Base-by-base conservation (phyloP, 2,113 vertebrate genomes). In the Himantopus leucocephalus region DNA sequence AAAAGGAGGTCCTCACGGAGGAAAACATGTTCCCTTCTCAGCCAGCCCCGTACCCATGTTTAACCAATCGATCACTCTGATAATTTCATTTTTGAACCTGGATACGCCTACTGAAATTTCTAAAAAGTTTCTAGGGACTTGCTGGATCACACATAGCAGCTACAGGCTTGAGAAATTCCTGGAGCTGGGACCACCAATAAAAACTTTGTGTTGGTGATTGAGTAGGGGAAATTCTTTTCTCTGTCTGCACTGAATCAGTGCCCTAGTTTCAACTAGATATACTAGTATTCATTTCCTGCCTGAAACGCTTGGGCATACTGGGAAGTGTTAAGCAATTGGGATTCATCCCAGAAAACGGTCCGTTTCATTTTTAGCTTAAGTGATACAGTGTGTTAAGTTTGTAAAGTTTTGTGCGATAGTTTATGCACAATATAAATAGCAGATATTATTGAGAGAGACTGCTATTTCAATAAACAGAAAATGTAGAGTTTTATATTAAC, bases 231-330 rank as follows among this genome's bases (percentile, higher is more conserved):
- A 91, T 96, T 91, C 91, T 96, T 97, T 70, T 76, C 97, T 82
- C 60, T 91, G 91, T 90, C 83, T 95, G 94, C 62, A 47, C 92
- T 97, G 94, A 96, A 95, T 89, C 96, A 73, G 84, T 95, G 95
- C 96, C 95, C 87, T 87, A 79, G 53, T 95, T 95, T 92, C 89
- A 81, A 66, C 24, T 20, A 91, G 95, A 96, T 96, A 85, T 29
- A 76, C 22, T 63, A 67, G 95, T 48, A 55, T 94, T 96, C 91
- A 97, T 96, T 97, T 97, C 97, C 96, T 96, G 96, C 95, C 88
- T 91, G 83, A 86, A 76, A 72, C 27, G 14, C 70, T 75, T 30
- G 91, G 88, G 86, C 92, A 96, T 24, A 53, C 88, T 92, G 96
- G 92, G 97, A 96, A 92, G 92, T 70, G 92, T 97, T 94, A 94